These are phyloP conservation scores for Furcula furcula DNA, from an alignment of 2,888 invertebrate genomes.

Conservation along the genomic window DNA sequence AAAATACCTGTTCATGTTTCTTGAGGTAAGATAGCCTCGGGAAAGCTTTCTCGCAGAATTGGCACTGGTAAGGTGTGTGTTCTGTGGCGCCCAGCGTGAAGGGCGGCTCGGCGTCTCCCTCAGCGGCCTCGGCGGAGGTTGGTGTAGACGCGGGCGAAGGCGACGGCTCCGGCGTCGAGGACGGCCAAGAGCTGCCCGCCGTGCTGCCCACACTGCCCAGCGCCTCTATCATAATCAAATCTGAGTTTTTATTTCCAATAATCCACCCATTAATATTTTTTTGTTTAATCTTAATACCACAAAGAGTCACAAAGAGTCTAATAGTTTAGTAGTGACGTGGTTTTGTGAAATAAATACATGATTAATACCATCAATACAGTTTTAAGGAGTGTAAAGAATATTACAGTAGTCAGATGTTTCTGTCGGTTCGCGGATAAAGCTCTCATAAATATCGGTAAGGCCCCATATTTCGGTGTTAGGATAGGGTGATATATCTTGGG, in stretches of 20 bases:
- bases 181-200: slow-evolving; percentile 86
- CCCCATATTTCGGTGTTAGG: slow-evolving; percentile 74
- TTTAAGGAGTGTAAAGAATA: slow-evolving; percentile 54
- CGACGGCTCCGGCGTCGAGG: slow-evolving; percentile 83
- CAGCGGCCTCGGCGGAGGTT: slow-evolving; percentile 84
- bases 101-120: slow-evolving; percentile 84
- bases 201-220: slow-evolving; percentile 85
- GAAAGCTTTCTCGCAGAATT: slow-evolving; percentile 95
- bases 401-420: slow-evolving; percentile 49
- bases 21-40: slow-evolving; percentile 92
- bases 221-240: slow-evolving; percentile 77
- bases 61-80: slow-evolving; percentile 93
- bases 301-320: no score
- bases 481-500: slow-evolving; percentile 58
- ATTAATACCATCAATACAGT: no score
- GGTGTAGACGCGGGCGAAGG: slow-evolving; percentile 84
- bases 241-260: no score
- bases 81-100: slow-evolving; percentile 86
- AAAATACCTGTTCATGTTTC: slow-evolving; percentile 95
- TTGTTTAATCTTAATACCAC: no score
- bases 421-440: slow-evolving; percentile 54
- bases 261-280: no score
- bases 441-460: slow-evolving; percentile 72
- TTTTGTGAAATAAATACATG: no score
- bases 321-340: slow-evolving; percentile 26